phyloP scores from a whole-genome alignment of 2,888 invertebrate genomes.

The Thera britannica region DNA sequence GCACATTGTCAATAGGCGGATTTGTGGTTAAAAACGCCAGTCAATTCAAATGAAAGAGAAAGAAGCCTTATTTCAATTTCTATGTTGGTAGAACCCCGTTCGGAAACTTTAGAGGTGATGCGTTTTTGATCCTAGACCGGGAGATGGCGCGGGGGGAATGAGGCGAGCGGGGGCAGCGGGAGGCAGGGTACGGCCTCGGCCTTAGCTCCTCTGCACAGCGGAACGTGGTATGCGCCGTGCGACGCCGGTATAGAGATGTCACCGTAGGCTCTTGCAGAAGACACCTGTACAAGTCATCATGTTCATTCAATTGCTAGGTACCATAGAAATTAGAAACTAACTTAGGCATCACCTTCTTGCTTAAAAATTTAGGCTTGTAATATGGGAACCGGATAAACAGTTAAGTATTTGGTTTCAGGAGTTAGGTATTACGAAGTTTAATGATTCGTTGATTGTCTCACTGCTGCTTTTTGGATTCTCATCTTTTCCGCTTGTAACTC shows the following conservation, averaged over 20 bases:
- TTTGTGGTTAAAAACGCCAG: not conserved
- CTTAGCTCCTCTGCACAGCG: conserved; percentile 75
- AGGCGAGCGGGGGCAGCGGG: conserved; percentile 50
- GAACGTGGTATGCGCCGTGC: conserved; percentile 64
- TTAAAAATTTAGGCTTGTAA: too few relatives aligned
- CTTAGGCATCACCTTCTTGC: not conserved
- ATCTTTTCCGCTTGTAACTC: not conserved
- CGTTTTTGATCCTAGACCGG: conserved; percentile 57
- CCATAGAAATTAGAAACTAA: not conserved
- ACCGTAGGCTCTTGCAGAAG: conserved; percentile 71
- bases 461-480: not conserved
- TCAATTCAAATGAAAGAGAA: not conserved
- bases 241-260: conserved; percentile 67
- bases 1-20: conserved; percentile 1
- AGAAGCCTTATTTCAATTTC: not conserved
- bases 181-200: conserved; percentile 61
- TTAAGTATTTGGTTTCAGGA: too few relatives aligned
- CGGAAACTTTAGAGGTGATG: conserved; percentile 66
- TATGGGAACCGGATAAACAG: too few relatives aligned
- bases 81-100: conserved; percentile 44
- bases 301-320: not conserved
- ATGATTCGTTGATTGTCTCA: not conserved
- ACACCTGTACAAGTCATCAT: conserved; percentile 55
- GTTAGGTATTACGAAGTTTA: too few relatives aligned
- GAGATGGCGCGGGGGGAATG: conserved; percentile 63